These are phyloP conservation scores for Cliona cf. orientalis DNA, from an alignment of 37 sponge, comb jelly and placozoan species.

Conservation along the genomic window DNA sequence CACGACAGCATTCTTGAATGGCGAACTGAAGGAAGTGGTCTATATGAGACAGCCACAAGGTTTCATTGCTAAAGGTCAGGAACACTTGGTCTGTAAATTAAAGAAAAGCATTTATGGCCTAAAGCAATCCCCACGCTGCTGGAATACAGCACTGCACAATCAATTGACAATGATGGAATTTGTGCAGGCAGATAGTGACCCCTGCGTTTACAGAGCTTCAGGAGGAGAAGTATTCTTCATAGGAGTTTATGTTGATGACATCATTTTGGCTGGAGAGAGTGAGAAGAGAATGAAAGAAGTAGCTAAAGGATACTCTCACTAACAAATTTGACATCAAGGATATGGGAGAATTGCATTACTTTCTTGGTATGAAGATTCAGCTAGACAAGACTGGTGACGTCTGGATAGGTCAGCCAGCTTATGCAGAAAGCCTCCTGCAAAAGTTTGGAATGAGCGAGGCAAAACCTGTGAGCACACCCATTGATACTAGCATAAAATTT, in stretches of 20 bases:
- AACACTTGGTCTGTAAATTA: conserved; percentile 28
- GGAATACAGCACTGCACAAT: conserved; percentile 54
- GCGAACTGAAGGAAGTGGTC: too few species aligned
- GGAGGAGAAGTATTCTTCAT: conserved; percentile 23
- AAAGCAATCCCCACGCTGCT: conserved; percentile 56
- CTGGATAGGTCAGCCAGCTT: conserved; percentile 41
- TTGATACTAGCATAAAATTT: conserved; percentile 43
- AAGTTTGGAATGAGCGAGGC: conserved; percentile 43
- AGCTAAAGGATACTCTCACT: conserved; percentile 35
- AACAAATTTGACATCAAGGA: conserved; percentile 49
- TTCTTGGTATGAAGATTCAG: conserved; percentile 51
- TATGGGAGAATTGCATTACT: conserved; percentile 46
- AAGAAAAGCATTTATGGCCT: conserved; percentile 39
- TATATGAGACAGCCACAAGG: conserved; percentile 25
- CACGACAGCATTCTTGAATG: too few species aligned
- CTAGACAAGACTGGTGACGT: conserved; percentile 14
- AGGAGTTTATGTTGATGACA: conserved; percentile 27
- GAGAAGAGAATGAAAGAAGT: conserved; percentile 30
- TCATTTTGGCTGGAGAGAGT: conserved; percentile 42
- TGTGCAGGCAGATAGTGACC: conserved; percentile 50
- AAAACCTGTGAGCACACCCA: conserved; percentile 40
- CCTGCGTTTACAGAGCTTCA: conserved; percentile 49
- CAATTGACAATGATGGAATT: conserved; percentile 61
- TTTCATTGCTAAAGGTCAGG: conserved; percentile 16
- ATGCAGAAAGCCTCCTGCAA: conserved; percentile 20